Evolutionary conservation across 2,888 invertebrate species (phyloP).

Genomic region (Himalopsyche japonica): DNA sequence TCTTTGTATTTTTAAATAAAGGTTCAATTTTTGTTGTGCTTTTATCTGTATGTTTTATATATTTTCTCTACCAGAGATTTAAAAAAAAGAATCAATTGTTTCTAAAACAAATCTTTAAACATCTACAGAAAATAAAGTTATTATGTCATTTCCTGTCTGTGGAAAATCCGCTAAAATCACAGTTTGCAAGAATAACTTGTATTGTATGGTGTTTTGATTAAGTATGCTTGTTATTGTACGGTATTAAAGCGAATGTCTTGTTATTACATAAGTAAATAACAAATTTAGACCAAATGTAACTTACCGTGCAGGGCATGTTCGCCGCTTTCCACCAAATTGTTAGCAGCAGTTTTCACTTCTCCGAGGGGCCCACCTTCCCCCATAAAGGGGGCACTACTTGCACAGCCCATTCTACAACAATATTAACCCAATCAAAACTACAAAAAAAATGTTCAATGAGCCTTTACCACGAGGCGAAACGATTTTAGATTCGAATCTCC

Average conservation of each 20-base stretch:
- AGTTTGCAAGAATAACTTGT: too few relatives aligned
- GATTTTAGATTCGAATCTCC: background rate
- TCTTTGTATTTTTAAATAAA: too few relatives aligned
- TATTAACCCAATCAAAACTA: background rate
- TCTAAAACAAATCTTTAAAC: too few relatives aligned
- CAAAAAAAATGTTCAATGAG: background rate
- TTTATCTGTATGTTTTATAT: too few relatives aligned
- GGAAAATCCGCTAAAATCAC: too few relatives aligned
- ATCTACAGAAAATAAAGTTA: too few relatives aligned
- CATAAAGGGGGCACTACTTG: constrained; percentile 39
- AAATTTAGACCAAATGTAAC: background rate
- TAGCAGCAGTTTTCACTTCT: constrained; percentile 34
- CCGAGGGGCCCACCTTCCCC: constrained; percentile 37
- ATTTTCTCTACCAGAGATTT: too few relatives aligned
- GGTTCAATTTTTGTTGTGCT: too few relatives aligned
- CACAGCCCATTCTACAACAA: constrained; percentile 35
- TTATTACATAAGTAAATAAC: background rate
- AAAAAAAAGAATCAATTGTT: too few relatives aligned
- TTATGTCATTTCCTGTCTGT: too few relatives aligned
- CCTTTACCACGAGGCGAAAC: background rate
- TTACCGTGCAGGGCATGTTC: constrained; percentile 38
- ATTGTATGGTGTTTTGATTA: too few relatives aligned
- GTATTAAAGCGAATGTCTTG: background rate
- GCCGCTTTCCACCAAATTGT: constrained; percentile 35
- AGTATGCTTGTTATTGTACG: background rate